Base-by-base conservation (phyloP, 1,140 invertebrate genomes). In the Brachionus rubens region DNA sequence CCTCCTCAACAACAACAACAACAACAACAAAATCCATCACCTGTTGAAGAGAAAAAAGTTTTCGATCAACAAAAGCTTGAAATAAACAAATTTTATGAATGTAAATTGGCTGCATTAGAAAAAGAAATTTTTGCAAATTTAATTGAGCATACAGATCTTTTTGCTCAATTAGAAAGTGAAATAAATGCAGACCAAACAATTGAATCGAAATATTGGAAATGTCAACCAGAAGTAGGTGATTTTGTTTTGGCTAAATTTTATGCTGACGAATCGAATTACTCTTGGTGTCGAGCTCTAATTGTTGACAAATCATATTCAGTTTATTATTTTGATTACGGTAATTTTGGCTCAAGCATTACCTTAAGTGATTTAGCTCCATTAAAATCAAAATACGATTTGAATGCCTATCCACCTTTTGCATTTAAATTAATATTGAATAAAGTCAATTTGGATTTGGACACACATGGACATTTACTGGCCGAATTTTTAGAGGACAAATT, bases 251-350 rank as follows among this genome's bases (percentile, higher is more conserved):
- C 46, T 10, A 72, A 36, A 46, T 72, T 50, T 24, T 14, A 50
- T 4, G n/a, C 50, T 9, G 68, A 72, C 46, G 16, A 48, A 54
- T 7, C n/a, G 9, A 41, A 47, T 14, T 50, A n/a, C 19, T 3
- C 28, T 24, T 72, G 68, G 68, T 72, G 30, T n/a, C n/a, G 68
- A 19, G 68, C 68, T 16, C 46, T 7, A 1, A 50, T 50, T 50
- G 50, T n/a, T 5, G 33, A 40, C 2, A 72, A 50, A 41, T 6
- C 28, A 0, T 12, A 26, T 21, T 14, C 3, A 14, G 46, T 72
- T 28, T 72, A 36, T 14, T 72, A 30, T 21, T n/a, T 72, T 12
- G 68, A 72, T 36, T 72, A 72, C 30, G 68, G 68, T n/a, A 72
- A 72, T 72, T 3, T 21, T 16, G n/a, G 33, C 14, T 16, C 24